Base-by-base conservation (phyloP, 2,797 vertebrate species). In the Gambelia wislizenii region DNA sequence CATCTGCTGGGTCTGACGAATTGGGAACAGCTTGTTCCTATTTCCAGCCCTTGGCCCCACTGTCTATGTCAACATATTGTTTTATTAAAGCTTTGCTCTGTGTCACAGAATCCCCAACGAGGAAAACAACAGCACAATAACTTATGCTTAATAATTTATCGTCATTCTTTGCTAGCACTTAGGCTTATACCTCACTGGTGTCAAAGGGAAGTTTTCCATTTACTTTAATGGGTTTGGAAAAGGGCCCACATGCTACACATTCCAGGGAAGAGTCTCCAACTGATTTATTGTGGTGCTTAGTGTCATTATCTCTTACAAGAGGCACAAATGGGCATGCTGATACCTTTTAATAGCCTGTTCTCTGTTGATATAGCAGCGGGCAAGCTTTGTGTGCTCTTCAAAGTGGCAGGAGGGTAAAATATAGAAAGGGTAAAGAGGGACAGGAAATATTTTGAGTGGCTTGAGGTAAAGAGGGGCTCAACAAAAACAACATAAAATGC, bases 21-120 rank as follows among this genome's bases (percentile, higher is more conserved):
- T 59, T 77, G 39, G 83, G 47, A 88, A 89, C 87, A 91, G 70
- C 83, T 83, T 70, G 87, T 82, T 85, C 83, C n/a, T 59, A 27
- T 56, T 72, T 59, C 75, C 72, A 88, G 78, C 27, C 61, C 18
- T 25, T 77, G 83, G 86, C 83, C 87, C 83, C 44, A 13, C 49
- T 20, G 56, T 67, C 27, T 86, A 69, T 91, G 78, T 39, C 78
- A 85, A 77, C 47, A 70, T 83, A 85, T 61, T 85, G 87, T 47
- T 80, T 86, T 86, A n/a, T 42, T 89, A 91, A 61, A 30, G 64
- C 72, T 30, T 61, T 70, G 52, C 18, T 70, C 42, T n/a, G n/a
- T 89, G 72, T 86, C 49, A 42, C 44, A 6, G 78, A 77, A 70
- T 16, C 67, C 61, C 39, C 78, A 61, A 30, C 36, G 77, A 64